Base-by-base conservation (phyloP, 92 coral and sea anemone species). In the Porites lobata region DNA sequence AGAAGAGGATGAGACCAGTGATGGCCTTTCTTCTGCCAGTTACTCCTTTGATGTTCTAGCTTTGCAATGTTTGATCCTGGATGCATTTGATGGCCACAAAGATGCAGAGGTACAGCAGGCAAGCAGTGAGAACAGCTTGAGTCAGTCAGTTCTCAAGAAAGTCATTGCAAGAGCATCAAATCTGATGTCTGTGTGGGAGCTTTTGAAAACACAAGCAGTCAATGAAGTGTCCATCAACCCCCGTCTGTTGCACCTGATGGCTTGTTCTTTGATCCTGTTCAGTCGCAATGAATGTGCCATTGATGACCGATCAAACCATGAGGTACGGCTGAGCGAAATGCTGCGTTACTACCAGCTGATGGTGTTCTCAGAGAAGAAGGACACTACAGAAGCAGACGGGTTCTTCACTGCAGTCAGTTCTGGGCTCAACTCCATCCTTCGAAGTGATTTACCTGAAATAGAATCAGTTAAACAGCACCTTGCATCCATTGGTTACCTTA, bases 251-350 rank as follows among this genome's bases (percentile, higher is more conserved):
- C 93, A 90, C 63, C 78, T 93, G 47, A 77, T 87, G 65, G 88
- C 96, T 47, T 90, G 91, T 57, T 90, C 94, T 32, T 70, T 88
- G 65, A 85, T 86, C 65, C 82, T 93, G 57, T 93, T 93, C 47
- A 90, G 91, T 80, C 85, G 92, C 11, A 74, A 81, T 12, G 91
- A 90, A 69, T 86, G 87, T 65, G 82, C 77, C 22, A 83, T 93
- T 61, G 82, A 87, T 63, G 91, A 79, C 80, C 62, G 82, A 15
- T 47, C 88, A 12, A 68, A 65, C 54, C 91, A 86, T 80, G 85
- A 80, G 58, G 53, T 20, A 56, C 61, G 83, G 62, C 82, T 93
- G 19, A 79, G 90, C 73, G 84, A 83, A 52, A 83, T 57, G 73
- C 77, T 93, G 67, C 82, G 80, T 19, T 54, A 26, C 70, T 85